Base-by-base conservation (phyloP, 2,888 invertebrate species). In the Trichogramma evanescens region DNA sequence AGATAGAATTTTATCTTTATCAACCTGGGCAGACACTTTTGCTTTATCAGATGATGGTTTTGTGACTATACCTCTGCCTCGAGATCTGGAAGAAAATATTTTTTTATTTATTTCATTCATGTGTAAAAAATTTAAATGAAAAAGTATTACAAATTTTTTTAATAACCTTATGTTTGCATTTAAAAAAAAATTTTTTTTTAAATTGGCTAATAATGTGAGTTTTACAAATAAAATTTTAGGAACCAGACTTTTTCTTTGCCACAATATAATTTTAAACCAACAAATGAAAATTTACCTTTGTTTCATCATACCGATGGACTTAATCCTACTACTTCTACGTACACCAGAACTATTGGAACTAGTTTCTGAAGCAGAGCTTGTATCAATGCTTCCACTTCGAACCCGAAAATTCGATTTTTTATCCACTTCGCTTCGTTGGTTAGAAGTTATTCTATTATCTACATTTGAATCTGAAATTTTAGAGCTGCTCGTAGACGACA, bases 291-390 rank as follows among this genome's bases (percentile, higher is more conserved):
- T 13, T 13, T 2, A 84, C 74, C 85, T 84, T 69, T 83, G 86
- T 72, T 87, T 87, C 73, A 85, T 74, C 63, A 83, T 82, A 63
- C 86, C 88, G 62, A 89, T 90, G 48, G 88, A 86, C 72, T 89
- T 88, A 61, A 91, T 89, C 63, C 90, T 83, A 73, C 83, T 89
- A 5, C 90, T 90, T 52, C 90, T 81, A 26, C 90, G 79, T 0
- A 89, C 86, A 9, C 72, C 74, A 13, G 77, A 78, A 61, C 72
- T 76, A 44, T 74, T 77, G 3, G 78, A 78, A n/a, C 78, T 75
- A 62, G 74, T 76, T 61, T 79, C 78, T 4, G 74, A 75, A 9
- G 74, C 75, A 0, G 76, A 75, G 5, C 77, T 78, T 54, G 78
- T 78, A 8, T 78, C 79, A 4, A 74, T 78, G 58, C 77, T 77